Evolutionary conservation across 2,888 invertebrate species (phyloP).

Genomic region (Nemotelus nigrinus): DNA sequence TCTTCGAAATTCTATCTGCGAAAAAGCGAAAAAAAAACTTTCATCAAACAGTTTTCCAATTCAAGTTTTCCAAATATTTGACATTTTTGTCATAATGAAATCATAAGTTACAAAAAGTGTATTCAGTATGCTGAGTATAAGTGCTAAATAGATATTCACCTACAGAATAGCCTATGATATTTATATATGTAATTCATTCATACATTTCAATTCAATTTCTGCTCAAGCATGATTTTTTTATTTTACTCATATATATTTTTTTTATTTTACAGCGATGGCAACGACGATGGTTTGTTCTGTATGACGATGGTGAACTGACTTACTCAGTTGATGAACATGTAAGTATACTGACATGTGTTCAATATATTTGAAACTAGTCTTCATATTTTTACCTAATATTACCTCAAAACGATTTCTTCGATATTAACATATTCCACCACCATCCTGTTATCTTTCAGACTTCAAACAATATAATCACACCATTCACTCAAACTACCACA

Average conservation of each 20-base stretch:
- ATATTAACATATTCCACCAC: neutral
- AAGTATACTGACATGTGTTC: constrained; percentile 67
- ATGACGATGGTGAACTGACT: constrained; percentile 96
- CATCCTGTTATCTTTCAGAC: neutral
- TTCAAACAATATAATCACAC: neutral
- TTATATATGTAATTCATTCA: too few species aligned
- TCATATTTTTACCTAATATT: neutral
- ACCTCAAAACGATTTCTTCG: neutral
- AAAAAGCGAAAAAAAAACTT: too few species aligned
- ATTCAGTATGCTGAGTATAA: too few species aligned
- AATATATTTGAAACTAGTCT: neutral
- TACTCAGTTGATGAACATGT: constrained; percentile 98
- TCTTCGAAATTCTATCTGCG: too few species aligned
- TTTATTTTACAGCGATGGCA: constrained; percentile 90
- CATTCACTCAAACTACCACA: neutral
- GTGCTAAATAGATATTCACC: too few species aligned
- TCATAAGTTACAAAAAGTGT: too few species aligned
- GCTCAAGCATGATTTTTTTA: too few species aligned
- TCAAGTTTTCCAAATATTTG: too few species aligned
- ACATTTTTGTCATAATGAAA: too few species aligned
- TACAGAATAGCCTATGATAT: too few species aligned
- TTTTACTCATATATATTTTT: neutral
- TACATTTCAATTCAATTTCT: too few species aligned
- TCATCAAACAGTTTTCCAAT: too few species aligned
- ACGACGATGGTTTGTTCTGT: constrained; percentile 95